These are phyloP conservation scores for Lepilemur septentrionalis DNA, from an alignment of 2,797 vertebrate genomes.

Conservation along the genomic window DNA sequence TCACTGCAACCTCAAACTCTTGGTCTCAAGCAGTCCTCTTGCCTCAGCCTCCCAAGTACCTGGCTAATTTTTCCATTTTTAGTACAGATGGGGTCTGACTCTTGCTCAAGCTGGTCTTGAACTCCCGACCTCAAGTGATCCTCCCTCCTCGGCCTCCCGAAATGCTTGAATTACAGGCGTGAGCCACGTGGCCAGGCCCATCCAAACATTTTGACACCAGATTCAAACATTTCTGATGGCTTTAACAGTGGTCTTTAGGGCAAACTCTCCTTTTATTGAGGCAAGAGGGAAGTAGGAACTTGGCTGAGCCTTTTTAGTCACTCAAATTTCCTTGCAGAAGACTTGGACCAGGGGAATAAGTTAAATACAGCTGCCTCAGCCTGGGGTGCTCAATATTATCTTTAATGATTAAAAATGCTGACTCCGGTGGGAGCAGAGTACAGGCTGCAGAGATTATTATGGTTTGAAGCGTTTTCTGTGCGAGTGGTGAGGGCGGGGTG, in stretches of 20 bases:
- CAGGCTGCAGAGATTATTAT: not conserved
- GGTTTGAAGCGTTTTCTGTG: not conserved
- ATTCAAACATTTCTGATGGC: not conserved
- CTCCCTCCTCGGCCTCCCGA: not conserved
- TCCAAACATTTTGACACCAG: not conserved
- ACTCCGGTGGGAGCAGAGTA: not conserved
- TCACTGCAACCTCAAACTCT: not conserved
- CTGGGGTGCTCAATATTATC: not conserved
- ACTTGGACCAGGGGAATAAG: not conserved
- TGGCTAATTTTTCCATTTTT: not conserved
- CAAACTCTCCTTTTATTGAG: not conserved
- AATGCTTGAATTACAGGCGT: not conserved
- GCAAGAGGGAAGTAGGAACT: not conserved
- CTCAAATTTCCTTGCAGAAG: not conserved
- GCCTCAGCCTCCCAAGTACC: too few relatives aligned
- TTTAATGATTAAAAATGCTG: constrained; percentile 48
- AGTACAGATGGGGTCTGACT: not conserved
- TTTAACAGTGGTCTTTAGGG: not conserved
- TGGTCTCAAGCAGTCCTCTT: too few relatives aligned
- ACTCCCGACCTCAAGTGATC: not conserved
- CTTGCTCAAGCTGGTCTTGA: not conserved
- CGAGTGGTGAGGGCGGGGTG: not conserved
- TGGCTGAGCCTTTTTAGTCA: not conserved
- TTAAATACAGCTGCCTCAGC: constrained; percentile 32
- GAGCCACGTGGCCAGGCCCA: not conserved